Evolutionary conservation across 2,797 vertebrate species (phyloP).

Genomic region (Pseudochaenichthys georgianus): DNA sequence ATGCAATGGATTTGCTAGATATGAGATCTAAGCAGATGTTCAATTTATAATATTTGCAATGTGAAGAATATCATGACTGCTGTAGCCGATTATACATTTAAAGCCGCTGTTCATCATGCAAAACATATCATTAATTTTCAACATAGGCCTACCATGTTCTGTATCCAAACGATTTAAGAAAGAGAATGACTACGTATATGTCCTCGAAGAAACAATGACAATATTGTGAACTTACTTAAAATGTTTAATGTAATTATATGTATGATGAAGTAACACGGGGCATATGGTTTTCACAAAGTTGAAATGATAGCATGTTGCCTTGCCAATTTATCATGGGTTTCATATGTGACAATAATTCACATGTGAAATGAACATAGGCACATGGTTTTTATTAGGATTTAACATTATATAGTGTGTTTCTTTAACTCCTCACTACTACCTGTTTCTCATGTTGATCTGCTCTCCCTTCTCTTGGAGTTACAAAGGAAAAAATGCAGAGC

Average conservation of each 20-base stretch:
- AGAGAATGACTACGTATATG: neutral
- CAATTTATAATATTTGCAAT: neutral
- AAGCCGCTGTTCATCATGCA: neutral
- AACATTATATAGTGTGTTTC: too few relatives aligned
- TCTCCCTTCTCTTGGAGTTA: neutral
- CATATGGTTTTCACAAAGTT: too few relatives aligned
- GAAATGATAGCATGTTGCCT: too few relatives aligned
- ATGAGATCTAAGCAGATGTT: conserved; percentile 21
- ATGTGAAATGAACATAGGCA: too few relatives aligned
- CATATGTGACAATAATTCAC: too few relatives aligned
- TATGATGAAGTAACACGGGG: too few relatives aligned
- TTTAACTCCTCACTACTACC: too few relatives aligned
- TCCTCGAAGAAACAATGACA: neutral
- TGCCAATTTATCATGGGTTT: too few relatives aligned
- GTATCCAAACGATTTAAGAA: neutral
- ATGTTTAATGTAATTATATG: neutral
- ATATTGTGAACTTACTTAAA: neutral
- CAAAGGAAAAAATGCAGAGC: neutral
- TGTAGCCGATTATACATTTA: neutral
- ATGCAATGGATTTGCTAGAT: conserved; percentile 18
- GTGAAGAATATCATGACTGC: neutral
- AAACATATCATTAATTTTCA: neutral
- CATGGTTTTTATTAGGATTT: too few relatives aligned
- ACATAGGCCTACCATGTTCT: neutral
- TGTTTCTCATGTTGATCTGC: neutral